These are phyloP conservation scores for Clitarchus hookeri DNA, from an alignment of 2,888 invertebrate species.

Conservation along the genomic window DNA sequence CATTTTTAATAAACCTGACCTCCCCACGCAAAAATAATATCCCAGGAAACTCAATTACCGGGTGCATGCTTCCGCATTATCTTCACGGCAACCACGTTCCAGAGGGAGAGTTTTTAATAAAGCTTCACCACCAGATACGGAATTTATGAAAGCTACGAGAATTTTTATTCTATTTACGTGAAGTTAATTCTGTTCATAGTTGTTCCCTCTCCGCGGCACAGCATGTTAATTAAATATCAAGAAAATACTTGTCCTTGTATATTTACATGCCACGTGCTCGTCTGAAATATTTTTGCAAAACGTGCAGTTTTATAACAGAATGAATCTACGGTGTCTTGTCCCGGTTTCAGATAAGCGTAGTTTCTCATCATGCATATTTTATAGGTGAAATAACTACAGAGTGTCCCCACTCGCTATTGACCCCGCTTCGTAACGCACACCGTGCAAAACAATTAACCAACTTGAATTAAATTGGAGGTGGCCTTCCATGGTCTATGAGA, in stretches of 20 bases:
- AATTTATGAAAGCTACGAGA: neutral
- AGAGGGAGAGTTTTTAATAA: neutral
- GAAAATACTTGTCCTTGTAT: neutral
- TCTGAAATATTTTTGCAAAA: no score
- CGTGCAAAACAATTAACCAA: no score
- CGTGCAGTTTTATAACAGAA: no score
- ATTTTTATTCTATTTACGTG: neutral
- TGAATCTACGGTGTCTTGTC: no score
- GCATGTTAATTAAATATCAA: neutral
- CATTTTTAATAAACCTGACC: conserved; percentile 7
- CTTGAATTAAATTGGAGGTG: no score
- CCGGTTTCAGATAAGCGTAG: no score
- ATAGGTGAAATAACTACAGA: no score
- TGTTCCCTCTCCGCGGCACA: neutral
- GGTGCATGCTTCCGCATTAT: neutral
- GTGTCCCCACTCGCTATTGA: no score
- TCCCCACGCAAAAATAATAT: neutral
- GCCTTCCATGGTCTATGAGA: no score
- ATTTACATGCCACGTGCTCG: no score
- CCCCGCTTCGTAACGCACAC: no score
- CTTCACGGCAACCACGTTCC: neutral
- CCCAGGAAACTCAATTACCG: conserved; percentile 5
- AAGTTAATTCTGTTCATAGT: neutral
- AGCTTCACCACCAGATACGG: conserved; percentile 5
- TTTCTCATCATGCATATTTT: no score